These are phyloP conservation scores for Toxostoma redivivum DNA, from an alignment of 2,113 vertebrate genomes.

Conservation along the genomic window DNA sequence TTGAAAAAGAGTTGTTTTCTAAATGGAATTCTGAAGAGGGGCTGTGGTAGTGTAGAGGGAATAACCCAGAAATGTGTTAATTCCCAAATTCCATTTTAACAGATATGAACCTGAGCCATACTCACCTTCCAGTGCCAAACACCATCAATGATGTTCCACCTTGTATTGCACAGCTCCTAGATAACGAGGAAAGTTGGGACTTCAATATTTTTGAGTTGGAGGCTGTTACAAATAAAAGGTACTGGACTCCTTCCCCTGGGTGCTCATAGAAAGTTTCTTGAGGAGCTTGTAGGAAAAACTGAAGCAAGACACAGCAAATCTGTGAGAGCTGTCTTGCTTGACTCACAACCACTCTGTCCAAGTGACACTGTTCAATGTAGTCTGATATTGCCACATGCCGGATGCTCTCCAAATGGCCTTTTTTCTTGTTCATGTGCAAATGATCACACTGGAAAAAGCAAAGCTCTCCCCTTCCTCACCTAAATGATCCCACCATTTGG, in stretches of 20 bases:
- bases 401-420: neutral
- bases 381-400: neutral
- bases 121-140: slow-evolving; percentile 81
- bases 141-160: slow-evolving; percentile 86
- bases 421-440: neutral
- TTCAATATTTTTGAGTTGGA: slow-evolving; percentile 97
- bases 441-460: neutral
- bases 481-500: neutral
- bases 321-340: neutral
- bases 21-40: neutral
- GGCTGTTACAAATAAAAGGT: slow-evolving; percentile 93
- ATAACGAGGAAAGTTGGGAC: slow-evolving; percentile 92
- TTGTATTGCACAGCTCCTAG: slow-evolving; percentile 83
- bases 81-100: slow-evolving; percentile 36
- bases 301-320: neutral
- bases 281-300: neutral
- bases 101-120: slow-evolving; percentile 85
- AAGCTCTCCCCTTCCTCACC: neutral
- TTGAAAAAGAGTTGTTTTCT: neutral
- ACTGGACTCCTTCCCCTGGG: neutral
- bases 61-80: neutral
- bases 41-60: neutral
- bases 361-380: neutral
- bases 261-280: neutral
- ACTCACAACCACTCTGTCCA: neutral